Evolutionary conservation across 1,140 invertebrate species (phyloP).

Genomic region (Helicoverpa armigera): DNA sequence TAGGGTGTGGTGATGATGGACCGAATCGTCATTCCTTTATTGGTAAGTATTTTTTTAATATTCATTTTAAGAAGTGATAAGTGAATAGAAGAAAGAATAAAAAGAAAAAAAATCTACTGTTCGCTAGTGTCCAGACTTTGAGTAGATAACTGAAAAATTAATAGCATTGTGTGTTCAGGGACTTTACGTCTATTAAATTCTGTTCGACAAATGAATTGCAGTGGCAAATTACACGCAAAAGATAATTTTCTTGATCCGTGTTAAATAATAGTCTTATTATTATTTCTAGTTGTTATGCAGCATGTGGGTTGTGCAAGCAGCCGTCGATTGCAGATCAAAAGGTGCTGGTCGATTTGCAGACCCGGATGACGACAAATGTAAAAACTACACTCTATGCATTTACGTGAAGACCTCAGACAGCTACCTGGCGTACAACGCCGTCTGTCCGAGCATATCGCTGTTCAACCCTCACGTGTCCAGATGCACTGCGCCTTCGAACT

Average conservation of each 20-base stretch:
- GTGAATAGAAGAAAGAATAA: too few species aligned
- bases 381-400: slow-evolving; percentile 18
- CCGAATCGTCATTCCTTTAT: not conserved
- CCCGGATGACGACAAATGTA: not conserved
- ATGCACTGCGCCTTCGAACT: slow-evolving; percentile 50
- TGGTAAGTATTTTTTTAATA: not conserved
- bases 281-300: not conserved
- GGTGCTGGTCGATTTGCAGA: not conserved
- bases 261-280: not conserved
- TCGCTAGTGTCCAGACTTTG: too few species aligned
- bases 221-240: too few species aligned
- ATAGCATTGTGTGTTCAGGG: too few species aligned
- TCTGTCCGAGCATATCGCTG: not conserved
- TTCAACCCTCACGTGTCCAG: not conserved
- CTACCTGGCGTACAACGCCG: not conserved
- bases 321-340: not conserved
- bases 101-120: too few species aligned
- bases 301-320: not conserved
- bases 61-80: too few species aligned
- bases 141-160: too few species aligned
- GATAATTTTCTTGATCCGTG: not conserved
- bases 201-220: too few species aligned
- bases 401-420: slow-evolving; percentile 1
- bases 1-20: not conserved
- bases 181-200: not conserved